Conservation (phyloP, 1,140 invertebrate genomes). For the Pectinophora gossypiella region DNA sequence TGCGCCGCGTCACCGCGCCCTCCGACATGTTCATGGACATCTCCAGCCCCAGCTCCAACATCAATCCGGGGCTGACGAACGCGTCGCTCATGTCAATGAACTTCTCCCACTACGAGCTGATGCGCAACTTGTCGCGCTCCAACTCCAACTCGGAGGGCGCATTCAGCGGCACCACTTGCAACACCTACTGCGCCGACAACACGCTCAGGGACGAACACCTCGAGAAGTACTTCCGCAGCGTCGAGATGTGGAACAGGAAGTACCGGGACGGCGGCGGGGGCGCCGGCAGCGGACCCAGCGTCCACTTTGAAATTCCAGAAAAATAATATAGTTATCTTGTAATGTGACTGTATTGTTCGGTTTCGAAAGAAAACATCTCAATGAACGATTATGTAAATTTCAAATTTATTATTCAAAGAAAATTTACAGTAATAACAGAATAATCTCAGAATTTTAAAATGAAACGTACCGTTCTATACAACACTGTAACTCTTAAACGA, state of each 20-base stretch:
- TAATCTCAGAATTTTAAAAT: slow-evolving; percentile 69
- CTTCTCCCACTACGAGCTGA: slow-evolving; percentile 61
- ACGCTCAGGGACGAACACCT: slow-evolving; percentile 48
- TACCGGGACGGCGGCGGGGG: slow-evolving; percentile 12
- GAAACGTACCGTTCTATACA: slow-evolving; percentile 71
- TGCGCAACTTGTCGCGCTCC: slow-evolving; percentile 49
- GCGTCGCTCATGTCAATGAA: slow-evolving; percentile 52
- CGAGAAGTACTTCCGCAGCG: slow-evolving; percentile 55
- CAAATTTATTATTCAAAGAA: slow-evolving; percentile 73
- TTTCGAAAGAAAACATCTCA: slow-evolving; percentile 39
- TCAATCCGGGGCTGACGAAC: slow-evolving; percentile 30
- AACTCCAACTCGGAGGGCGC: slow-evolving; percentile 49
- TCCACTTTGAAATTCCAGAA: slow-evolving; percentile 21
- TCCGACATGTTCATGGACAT: slow-evolving; percentile 35
- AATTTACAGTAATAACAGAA: slow-evolving; percentile 71
- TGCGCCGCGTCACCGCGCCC: neutral
- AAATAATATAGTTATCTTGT: slow-evolving; percentile 12
- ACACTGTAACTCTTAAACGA: slow-evolving; percentile 73
- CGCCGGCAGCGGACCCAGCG: slow-evolving; percentile 11
- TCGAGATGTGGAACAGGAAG: slow-evolving; percentile 45
- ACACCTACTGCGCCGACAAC: slow-evolving; percentile 24
- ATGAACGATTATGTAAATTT: slow-evolving; percentile 69
- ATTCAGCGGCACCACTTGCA: slow-evolving; percentile 41
- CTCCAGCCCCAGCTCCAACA: slow-evolving; percentile 15
- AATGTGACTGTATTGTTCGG: neutral